Base-by-base conservation (phyloP, 2,888 invertebrate genomes). In the Cheilosia soror region DNA sequence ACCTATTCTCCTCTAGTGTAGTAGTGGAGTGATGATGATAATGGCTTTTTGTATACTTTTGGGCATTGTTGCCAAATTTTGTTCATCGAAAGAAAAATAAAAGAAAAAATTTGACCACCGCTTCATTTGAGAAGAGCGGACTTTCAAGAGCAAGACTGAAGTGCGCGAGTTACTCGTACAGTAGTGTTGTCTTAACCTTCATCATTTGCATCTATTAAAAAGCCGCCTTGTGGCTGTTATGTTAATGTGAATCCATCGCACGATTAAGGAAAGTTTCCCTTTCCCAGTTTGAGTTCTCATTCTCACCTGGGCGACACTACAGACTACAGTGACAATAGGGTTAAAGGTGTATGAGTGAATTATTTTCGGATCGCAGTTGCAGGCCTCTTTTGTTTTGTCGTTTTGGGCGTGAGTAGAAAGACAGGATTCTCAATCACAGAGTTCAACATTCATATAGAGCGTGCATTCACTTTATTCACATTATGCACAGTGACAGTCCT, bases 221-320 rank as follows among this genome's bases (percentile, higher is more conserved):
- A 47, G 47, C 20, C 60, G 37, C 13, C 58, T 55, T 29, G 20
- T 37, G 33, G 15, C 25, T 53, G n/a, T 5, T 44, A 7, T 62
- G 55, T 49, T 76, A 60, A 78, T 40, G 72, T 72, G 65, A 78
- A 77, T 66, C 58, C 68, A 75, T 40, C 29, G 58, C 11, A 25
- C 9, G 58, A 68, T 33, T 53, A 75, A 75, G 81, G 80, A 81
- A 81, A 82, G 81, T 82, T 82, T 77, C 72, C 72, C 78, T 73
- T 78, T 83, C 71, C 66, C 55, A 57, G 31, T n/a, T n/a, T n/a
- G n/a, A n/a, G n/a, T 7, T 47, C 53, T 49, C 37, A 58, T 15
- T 33, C 6, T 47, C 15, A 15, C 44, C 25, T 47, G 60, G 42
- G 37, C 37, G 37, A n/a, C n/a, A n/a, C n/a, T n/a, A n/a, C n/a